phyloP scores from a whole-genome alignment of 2,113 vertebrate species.

The Atrichornis clamosus region DNA sequence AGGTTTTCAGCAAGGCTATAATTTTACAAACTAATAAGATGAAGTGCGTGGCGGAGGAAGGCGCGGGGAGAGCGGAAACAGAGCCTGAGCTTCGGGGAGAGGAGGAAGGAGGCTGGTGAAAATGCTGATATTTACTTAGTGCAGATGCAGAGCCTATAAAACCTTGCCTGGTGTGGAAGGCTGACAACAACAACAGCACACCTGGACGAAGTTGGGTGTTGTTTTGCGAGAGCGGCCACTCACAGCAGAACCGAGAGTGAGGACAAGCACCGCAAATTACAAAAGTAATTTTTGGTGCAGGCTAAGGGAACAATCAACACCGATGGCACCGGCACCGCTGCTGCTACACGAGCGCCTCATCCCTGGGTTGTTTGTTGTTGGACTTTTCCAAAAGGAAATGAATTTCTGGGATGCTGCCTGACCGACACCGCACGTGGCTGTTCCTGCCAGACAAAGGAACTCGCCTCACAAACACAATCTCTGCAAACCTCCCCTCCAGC shows the following conservation, averaged over 20 bases:
- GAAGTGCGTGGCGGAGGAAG: not conserved
- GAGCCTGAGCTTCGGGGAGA: not conserved
- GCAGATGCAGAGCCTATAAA: not conserved
- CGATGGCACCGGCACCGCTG: fast-evolving
- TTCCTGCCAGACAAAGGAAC: not conserved
- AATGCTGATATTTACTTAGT: constrained; percentile 17
- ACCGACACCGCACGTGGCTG: not conserved
- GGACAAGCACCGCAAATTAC: not conserved
- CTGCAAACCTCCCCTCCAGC: not conserved
- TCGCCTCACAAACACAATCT: not conserved
- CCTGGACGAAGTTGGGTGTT: not conserved
- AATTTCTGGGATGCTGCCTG: not conserved
- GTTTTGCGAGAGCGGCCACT: not conserved
- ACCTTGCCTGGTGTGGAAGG: not conserved
- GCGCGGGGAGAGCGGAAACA: not conserved
- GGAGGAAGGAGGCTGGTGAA: not conserved
- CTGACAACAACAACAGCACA: not conserved
- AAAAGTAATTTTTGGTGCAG: not conserved
- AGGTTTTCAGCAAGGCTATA: not conserved
- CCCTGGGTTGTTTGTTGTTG: fast-evolving
- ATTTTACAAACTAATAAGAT: constrained; percentile 26
- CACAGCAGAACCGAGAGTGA: not conserved
- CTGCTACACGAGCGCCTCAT: not conserved
- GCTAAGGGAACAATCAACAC: not conserved
- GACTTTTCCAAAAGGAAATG: not conserved